Base-by-base conservation (phyloP, 2,113 vertebrate genomes). In the Megaceryle maxima region DNA sequence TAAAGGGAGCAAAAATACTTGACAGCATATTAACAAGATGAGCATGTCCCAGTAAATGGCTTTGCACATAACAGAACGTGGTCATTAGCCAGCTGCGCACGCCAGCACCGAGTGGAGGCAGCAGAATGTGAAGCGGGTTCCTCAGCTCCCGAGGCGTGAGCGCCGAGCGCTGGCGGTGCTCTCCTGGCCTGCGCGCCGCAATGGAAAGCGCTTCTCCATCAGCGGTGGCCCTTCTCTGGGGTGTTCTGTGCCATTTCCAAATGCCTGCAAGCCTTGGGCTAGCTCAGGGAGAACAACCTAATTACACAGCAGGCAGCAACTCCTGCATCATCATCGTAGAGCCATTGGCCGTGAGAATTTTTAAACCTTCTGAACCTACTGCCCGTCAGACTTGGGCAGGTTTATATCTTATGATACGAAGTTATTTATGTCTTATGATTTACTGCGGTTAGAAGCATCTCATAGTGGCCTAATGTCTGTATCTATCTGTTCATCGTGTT, bases 71-170 rank as follows among this genome's bases (percentile, higher is more conserved):
- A 93, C 82, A 41, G 86, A 96, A 35, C 86, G 33, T 1, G 10
- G 76, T 90, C 84, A 64, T 97, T 95, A 97, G 88, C 96, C 96
- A 97, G 94, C 97, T 97, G 97, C 84, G 66, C 85, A 16, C 43
- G 59, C 84, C 69, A 88, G 64, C 86, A 87, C 48, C 72, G 16
- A 92, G 89, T 64, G 66, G 84, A 92, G 86, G 76, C 84, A 88
- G 82, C 95, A 94, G 84, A 55, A 67, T 69, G 50, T 24, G 46
- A 50, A 84, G 6, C 86, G 72, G 46, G 59, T 62, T 90, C 87
- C 69, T 60, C 72, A 83, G 69, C 73, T 92, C 76, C 1, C 28
- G 62, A 69, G 69, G 64, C 59, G 9, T 31, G 51, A 63, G 14
- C 31, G 51, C 66, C n/a, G 60, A 83, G 90, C 51, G 69, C 72